Percentiles rank a stretch among this genome's conserved stretches.
Evolutionary conservation across 2,888 invertebrate genomes (phyloP).

Genomic region (Cotesia congregata): DNA sequence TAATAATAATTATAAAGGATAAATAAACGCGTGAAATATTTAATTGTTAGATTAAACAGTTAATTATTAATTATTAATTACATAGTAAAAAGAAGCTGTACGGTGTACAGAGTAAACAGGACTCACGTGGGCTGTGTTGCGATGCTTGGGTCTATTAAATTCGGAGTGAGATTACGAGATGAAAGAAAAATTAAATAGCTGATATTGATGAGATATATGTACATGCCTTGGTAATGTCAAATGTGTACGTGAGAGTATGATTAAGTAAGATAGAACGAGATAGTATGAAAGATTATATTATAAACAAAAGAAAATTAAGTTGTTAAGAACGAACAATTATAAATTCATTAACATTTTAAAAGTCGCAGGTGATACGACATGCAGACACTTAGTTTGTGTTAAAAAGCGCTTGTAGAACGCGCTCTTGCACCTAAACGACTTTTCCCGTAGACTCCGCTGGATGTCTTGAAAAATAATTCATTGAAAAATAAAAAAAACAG

Average conservation of each 20-base stretch:
- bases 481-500: constrained; percentile 41
- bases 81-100: constrained; percentile 24
- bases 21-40: constrained; percentile 32
- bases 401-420: constrained; percentile 65
- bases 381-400: constrained; percentile 53
- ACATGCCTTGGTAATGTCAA: constrained; percentile 51
- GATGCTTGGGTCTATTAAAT: constrained; percentile 51
- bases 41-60: constrained; percentile 26
- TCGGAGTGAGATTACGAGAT: constrained; percentile 34
- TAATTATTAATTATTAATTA: too few relatives aligned
- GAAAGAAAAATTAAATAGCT: neutral
- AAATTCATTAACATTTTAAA: constrained; percentile 16
- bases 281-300: constrained; percentile 27
- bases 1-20: constrained; percentile 11
- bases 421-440: constrained; percentile 65
- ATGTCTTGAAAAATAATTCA: constrained; percentile 61
- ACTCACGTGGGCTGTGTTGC: constrained; percentile 60
- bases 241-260: constrained; percentile 26
- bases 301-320: constrained; percentile 20
- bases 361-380: constrained; percentile 48
- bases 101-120: constrained; percentile 39
- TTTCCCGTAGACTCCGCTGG: constrained; percentile 63
- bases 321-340: constrained; percentile 8
- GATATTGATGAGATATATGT: neutral
- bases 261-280: constrained; percentile 24